Evolutionary conservation across 37 sponge, comb jelly and placozoan species (phyloP).

Genomic region (Cliona cf. orientalis): DNA sequence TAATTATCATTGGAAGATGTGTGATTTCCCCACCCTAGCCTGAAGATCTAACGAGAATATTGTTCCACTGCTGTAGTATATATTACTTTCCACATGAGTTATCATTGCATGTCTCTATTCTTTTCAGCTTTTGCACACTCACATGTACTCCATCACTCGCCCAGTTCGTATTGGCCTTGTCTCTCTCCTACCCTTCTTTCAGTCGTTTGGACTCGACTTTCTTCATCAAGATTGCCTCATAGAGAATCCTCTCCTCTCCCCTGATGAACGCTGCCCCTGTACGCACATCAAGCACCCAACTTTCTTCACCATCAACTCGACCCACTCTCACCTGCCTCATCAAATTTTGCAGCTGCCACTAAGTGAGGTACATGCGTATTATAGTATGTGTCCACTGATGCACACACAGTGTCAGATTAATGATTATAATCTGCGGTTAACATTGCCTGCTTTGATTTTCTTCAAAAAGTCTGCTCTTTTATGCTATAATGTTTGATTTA

Average conservation of each 20-base stretch:
- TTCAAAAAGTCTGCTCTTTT: no score
- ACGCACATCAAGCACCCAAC: neutral
- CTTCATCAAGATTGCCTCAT: neutral
- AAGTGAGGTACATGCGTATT: no score
- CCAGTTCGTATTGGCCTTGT: slow-evolving; percentile 1
- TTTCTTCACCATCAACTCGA: neutral
- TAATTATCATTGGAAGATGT: neutral
- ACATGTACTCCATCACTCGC: neutral
- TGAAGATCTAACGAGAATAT: neutral
- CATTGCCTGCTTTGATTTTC: no score
- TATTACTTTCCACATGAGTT: neutral
- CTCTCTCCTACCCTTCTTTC: neutral
- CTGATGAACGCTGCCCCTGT: slow-evolving; percentile 6
- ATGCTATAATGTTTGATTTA: no score
- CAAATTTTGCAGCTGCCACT: neutral
- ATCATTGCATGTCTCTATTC: neutral
- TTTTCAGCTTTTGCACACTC: neutral
- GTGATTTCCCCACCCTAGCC: neutral
- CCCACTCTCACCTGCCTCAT: neutral
- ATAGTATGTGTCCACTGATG: no score
- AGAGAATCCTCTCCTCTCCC: slow-evolving; percentile 3
- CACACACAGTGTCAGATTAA: no score
- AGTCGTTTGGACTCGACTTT: slow-evolving; percentile 2
- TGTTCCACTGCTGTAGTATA: neutral
- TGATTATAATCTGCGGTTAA: no score